A percentile compares a stretch with the other conserved stretches of the same genome.
Evolutionary conservation across 2,113 vertebrate genomes (phyloP).

Genomic region (Laticauda laticaudata): DNA sequence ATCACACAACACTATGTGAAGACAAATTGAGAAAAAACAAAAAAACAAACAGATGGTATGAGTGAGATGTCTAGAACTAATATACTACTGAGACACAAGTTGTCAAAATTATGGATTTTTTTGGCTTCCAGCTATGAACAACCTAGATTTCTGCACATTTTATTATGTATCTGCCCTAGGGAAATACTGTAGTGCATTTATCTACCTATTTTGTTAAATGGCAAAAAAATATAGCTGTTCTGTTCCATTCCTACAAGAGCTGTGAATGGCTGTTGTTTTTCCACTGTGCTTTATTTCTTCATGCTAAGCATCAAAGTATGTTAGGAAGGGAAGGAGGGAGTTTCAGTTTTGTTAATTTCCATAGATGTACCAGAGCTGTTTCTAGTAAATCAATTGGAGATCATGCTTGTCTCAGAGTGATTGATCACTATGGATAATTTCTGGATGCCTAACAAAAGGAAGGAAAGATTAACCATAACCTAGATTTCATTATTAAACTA

Average conservation of each 20-base stretch:
- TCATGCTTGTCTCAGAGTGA: too few species aligned
- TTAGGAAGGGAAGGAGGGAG: not conserved
- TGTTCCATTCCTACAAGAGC: not conserved
- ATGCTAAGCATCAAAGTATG: not conserved
- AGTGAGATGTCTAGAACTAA: not conserved
- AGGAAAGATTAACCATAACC: too few species aligned
- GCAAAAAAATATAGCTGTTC: not conserved
- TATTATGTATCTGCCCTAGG: not conserved
- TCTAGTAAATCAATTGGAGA: too few species aligned
- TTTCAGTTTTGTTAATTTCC: too few species aligned
- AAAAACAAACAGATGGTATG: not conserved
- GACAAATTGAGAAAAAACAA: not conserved
- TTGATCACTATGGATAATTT: too few species aligned
- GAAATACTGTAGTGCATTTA: not conserved
- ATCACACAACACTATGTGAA: not conserved
- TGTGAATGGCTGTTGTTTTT: too few species aligned
- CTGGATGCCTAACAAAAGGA: too few species aligned
- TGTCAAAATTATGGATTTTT: not conserved
- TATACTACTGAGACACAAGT: not conserved
- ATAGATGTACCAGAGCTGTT: too few species aligned
- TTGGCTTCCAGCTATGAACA: not conserved
- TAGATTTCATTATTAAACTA: too few species aligned
- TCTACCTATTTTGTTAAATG: not conserved
- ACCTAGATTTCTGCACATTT: not conserved
- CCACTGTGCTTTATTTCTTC: too few species aligned